Evolutionary conservation across 2,888 invertebrate genomes (phyloP).

Genomic region (Lordiphosa fenestrarum): DNA sequence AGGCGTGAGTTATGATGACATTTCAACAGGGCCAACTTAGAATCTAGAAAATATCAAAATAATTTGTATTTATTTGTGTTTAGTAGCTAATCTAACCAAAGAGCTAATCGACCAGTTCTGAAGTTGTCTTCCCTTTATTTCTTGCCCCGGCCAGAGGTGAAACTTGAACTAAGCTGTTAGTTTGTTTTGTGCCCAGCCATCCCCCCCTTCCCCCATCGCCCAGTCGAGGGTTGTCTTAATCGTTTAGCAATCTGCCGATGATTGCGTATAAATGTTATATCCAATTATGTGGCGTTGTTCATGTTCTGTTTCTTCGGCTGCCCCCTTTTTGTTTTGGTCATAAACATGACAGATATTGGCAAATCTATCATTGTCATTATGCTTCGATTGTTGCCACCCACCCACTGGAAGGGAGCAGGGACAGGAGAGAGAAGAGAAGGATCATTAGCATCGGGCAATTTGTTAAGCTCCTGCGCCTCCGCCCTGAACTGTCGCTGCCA

Average conservation of each 20-base stretch:
- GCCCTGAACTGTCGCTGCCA: conserved; percentile 39
- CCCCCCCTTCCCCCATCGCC: conserved; percentile 21
- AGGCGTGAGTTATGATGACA: no score
- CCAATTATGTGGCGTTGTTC: conserved; percentile 62
- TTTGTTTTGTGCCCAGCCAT: conserved; percentile 3
- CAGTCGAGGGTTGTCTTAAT: conserved; percentile 66
- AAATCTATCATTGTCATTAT: conserved; percentile 81
- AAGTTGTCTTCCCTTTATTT: no score
- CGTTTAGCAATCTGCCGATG: conserved; percentile 79
- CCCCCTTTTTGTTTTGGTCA: conserved; percentile 56
- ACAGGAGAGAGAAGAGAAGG: conserved; percentile 2
- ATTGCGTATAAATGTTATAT: conserved; percentile 78
- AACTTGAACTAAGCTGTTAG: conserved; percentile 29
- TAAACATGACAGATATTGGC: conserved; percentile 80
- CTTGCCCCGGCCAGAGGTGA: not conserved
- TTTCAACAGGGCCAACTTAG: no score
- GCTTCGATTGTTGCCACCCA: conserved; percentile 75
- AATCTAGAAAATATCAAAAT: no score
- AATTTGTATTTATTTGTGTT: no score
- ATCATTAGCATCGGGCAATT: conserved; percentile 72
- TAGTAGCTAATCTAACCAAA: no score
- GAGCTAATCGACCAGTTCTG: no score
- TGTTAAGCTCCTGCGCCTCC: conserved; percentile 44
- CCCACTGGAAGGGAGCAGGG: not conserved
- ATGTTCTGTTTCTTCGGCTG: not conserved